Conservation (phyloP, 2,888 invertebrate genomes). For the Drosophila mercatorum region DNA sequence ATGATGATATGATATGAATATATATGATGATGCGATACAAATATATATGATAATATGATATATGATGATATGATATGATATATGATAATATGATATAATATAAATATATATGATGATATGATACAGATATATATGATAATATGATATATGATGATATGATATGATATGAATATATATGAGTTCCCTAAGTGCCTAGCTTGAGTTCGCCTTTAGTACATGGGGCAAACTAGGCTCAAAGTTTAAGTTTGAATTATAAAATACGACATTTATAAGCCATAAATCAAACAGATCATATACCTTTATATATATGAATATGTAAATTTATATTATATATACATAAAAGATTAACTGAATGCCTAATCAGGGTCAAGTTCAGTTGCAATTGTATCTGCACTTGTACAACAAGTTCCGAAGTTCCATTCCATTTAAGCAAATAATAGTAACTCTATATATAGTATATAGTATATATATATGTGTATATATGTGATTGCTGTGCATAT, state of each 20-base stretch:
- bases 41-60: no score
- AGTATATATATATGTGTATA: neutral
- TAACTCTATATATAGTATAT: slow-evolving; percentile 6
- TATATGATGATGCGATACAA: no score
- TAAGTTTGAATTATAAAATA: neutral
- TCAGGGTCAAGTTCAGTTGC: slow-evolving; percentile 29
- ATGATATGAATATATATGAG: neutral
- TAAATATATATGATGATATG: no score
- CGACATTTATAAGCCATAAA: neutral
- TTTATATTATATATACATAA: neutral
- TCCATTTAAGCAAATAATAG: slow-evolving; percentile 1
- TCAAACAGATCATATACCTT: neutral
- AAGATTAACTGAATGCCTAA: neutral
- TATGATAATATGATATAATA: no score
- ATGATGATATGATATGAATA: no score
- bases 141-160: no score
- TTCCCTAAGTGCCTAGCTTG: neutral
- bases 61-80: no score
- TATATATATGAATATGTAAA: neutral
- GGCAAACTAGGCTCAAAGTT: neutral
- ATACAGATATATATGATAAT: no score
- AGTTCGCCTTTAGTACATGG: neutral
- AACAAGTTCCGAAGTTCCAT: slow-evolving; percentile 5
- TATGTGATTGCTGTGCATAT: slow-evolving; percentile 48
- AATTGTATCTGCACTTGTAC: slow-evolving; percentile 27